Evolutionary conservation across 1,140 invertebrate genomes (phyloP).

Genomic region (Magallana angulata): DNA sequence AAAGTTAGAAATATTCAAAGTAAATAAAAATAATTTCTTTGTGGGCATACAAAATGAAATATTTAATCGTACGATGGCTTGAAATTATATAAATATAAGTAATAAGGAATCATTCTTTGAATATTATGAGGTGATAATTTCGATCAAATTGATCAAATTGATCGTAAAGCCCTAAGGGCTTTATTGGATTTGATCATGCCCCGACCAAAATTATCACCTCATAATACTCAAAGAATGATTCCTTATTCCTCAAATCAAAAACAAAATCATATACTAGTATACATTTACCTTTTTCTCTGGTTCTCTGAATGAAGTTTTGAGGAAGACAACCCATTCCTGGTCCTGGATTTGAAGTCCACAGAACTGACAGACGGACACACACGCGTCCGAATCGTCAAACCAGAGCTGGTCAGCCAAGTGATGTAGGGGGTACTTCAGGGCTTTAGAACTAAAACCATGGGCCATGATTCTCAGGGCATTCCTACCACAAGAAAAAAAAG

Average conservation of each 20-base stretch:
- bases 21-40: not conserved
- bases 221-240: too few species aligned
- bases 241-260: too few species aligned
- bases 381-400: slow-evolving; percentile 41
- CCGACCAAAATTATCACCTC: too few species aligned
- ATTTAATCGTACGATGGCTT: not conserved
- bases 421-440: slow-evolving; percentile 62
- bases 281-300: slow-evolving; percentile 62
- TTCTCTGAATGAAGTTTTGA: slow-evolving; percentile 53
- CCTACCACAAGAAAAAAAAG: slow-evolving; percentile 52
- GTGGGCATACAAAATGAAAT: not conserved
- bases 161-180: too few species aligned
- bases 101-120: too few species aligned
- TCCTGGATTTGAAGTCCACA: slow-evolving; percentile 52
- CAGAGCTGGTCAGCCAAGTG: slow-evolving; percentile 58
- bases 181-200: too few species aligned
- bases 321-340: slow-evolving; percentile 51
- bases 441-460: slow-evolving; percentile 67
- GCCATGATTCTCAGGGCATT: slow-evolving; percentile 62
- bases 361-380: slow-evolving; percentile 46
- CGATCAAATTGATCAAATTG: too few species aligned
- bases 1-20: too few species aligned
- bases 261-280: not conserved
- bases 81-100: too few species aligned
- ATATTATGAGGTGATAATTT: too few species aligned